Percentiles rank a stretch among this genome's conserved stretches.
Evolutionary conservation across 2,888 invertebrate species (phyloP).

Genomic region (Drosophila helvetica): DNA sequence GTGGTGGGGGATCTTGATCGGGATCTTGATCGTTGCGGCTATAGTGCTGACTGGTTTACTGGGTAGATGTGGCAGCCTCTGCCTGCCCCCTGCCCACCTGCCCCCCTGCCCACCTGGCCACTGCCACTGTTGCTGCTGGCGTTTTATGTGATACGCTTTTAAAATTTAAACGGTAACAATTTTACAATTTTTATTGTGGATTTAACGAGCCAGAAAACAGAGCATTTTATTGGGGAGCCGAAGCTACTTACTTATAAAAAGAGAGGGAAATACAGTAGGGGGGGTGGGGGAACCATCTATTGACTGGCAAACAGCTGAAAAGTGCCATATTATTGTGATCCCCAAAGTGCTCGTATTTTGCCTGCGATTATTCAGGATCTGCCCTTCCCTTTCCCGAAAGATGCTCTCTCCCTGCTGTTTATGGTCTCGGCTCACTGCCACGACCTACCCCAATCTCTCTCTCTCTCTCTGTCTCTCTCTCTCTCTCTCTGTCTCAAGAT

Average conservation of each 20-base stretch:
- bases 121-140: slow-evolving; percentile 1
- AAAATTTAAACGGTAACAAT: slow-evolving; percentile 60
- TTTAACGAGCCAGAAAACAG: slow-evolving; percentile 49
- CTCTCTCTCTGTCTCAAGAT: slow-evolving; percentile 21
- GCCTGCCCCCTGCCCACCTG: background rate
- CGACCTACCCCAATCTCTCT: background rate
- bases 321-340: background rate
- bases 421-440: too few relatives aligned
- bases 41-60: background rate
- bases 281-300: too few relatives aligned
- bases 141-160: slow-evolving; percentile 46
- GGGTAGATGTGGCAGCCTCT: background rate
- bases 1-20: background rate
- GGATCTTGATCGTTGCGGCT: slow-evolving; percentile 1
- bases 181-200: slow-evolving; percentile 55
- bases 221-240: slow-evolving; percentile 1
- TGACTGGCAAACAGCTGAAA: background rate
- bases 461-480: too few relatives aligned
- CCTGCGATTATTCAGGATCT: too few relatives aligned
- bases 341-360: background rate
- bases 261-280: too few relatives aligned
- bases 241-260: background rate
- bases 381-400: too few relatives aligned
- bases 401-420: background rate
- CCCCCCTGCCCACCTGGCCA: background rate